Evolutionary conservation across 2,888 invertebrate species (phyloP).

Genomic region (Alitta virens): DNA sequence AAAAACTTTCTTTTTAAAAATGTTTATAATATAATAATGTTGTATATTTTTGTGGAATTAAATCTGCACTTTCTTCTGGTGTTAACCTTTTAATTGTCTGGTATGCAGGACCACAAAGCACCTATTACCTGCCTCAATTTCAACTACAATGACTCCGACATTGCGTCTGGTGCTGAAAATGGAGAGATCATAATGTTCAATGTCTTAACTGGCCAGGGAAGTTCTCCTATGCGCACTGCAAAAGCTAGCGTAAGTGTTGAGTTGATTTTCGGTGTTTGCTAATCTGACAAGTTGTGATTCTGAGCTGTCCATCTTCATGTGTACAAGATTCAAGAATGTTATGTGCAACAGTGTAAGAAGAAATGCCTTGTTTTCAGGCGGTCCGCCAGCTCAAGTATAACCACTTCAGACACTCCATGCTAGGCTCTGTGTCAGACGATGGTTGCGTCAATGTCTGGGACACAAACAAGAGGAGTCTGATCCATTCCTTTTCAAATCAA

Average conservation of each 20-base stretch:
- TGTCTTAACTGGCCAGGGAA: conserved; percentile 48
- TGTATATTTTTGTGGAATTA: too few relatives aligned
- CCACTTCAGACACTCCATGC: conserved; percentile 41
- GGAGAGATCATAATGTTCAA: conserved; percentile 55
- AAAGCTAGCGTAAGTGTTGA: conserved; percentile 1
- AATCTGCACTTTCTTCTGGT: too few relatives aligned
- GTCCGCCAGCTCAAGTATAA: conserved; percentile 51
- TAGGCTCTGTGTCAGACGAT: conserved; percentile 53
- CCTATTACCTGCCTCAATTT: conserved; percentile 46
- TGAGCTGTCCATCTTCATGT: too few relatives aligned
- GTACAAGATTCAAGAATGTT: too few relatives aligned
- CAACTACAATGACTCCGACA: conserved; percentile 51
- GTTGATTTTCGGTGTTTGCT: too few relatives aligned
- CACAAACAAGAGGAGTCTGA: conserved; percentile 41
- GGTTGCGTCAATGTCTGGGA: conserved; percentile 56
- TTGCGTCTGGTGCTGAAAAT: conserved; percentile 50
- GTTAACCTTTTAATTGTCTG: background rate
- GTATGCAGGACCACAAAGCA: conserved; percentile 45
- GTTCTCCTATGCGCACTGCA: conserved; percentile 32
- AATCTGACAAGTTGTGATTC: too few relatives aligned
- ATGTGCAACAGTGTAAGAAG: too few relatives aligned
- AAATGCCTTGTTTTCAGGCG: conserved; percentile 41
- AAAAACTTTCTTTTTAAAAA: too few relatives aligned
- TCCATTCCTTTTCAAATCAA: conserved; percentile 44
- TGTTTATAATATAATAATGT: too few relatives aligned